Percentiles rank a stretch among this genome's conserved stretches.
Conservation (phyloP, 2,888 invertebrate species). For the Encarsia formosa region DNA sequence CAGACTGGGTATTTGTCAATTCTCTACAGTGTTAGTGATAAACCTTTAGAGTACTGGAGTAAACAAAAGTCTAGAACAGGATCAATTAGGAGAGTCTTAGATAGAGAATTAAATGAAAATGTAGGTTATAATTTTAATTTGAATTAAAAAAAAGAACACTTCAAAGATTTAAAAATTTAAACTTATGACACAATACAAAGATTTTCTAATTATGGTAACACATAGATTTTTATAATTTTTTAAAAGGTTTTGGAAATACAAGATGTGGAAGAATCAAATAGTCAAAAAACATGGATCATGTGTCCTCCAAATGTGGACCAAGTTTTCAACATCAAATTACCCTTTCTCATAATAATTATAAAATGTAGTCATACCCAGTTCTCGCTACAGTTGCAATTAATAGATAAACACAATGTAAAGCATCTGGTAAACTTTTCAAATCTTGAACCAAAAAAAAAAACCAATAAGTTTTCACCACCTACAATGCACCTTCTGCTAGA, state of each 20-base stretch:
- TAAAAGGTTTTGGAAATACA: conserved; percentile 79
- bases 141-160: neutral
- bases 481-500: conserved; percentile 69
- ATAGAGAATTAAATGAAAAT: conserved; percentile 38
- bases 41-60: conserved; percentile 82
- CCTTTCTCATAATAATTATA: conserved; percentile 89
- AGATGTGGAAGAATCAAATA: conserved; percentile 88
- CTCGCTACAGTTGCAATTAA: conserved; percentile 91
- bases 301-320: conserved; percentile 89
- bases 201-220: neutral
- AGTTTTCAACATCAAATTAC: conserved; percentile 86
- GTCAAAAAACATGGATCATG: conserved; percentile 87
- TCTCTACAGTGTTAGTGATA: conserved; percentile 78
- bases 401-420: conserved; percentile 15
- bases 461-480: conserved; percentile 8
- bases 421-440: conserved; percentile 29
- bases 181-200: too few relatives aligned
- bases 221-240: conserved; percentile 75
- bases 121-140: conserved; percentile 26
- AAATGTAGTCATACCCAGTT: conserved; percentile 94
- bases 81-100: conserved; percentile 31
- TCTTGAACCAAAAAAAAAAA: conserved; percentile 65
- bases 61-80: conserved; percentile 55
- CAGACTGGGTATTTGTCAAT: conserved; percentile 73
- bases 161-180: neutral